Conservation (phyloP, 2,113 vertebrate genomes). For the Eleginops maclovinus region DNA sequence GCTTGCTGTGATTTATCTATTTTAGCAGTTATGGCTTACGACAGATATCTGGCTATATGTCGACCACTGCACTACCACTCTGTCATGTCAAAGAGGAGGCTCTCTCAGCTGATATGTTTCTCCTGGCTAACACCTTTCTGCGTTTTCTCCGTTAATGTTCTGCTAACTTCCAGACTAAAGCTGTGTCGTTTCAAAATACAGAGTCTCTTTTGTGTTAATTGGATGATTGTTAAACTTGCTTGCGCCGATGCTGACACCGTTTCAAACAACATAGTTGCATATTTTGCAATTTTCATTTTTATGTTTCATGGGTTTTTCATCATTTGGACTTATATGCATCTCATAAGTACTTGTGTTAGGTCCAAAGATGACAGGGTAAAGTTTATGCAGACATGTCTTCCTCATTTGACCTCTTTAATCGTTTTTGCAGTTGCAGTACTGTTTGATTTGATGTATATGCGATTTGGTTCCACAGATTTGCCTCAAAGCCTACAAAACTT, state of each 20-base stretch:
- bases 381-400: slow-evolving; percentile 70
- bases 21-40: slow-evolving; percentile 59
- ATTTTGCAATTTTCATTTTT: slow-evolving; percentile 32
- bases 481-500: slow-evolving; percentile 57
- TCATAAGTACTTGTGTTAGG: slow-evolving; percentile 24
- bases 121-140: slow-evolving; percentile 45
- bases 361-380: slow-evolving; percentile 45
- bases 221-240: slow-evolving; percentile 52
- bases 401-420: slow-evolving; percentile 50
- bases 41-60: slow-evolving; percentile 70
- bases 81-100: slow-evolving; percentile 47
- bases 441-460: slow-evolving; percentile 64
- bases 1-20: slow-evolving; percentile 50
- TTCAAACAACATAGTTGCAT: slow-evolving; percentile 16
- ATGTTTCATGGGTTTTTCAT: slow-evolving; percentile 43
- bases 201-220: slow-evolving; percentile 54
- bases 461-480: slow-evolving; percentile 38
- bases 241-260: slow-evolving; percentile 12
- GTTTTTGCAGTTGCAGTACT: slow-evolving; percentile 10
- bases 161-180: slow-evolving; percentile 6
- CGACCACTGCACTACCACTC: slow-evolving; percentile 48
- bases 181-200: slow-evolving; percentile 40
- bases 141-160: accelerated
- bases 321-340: slow-evolving; percentile 60
- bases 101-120: slow-evolving; percentile 41